A percentile compares a stretch with the other conserved stretches of the same genome.
Evolutionary conservation across 1,140 invertebrate species (phyloP).

Genomic region (Zaprionus vittiger): DNA sequence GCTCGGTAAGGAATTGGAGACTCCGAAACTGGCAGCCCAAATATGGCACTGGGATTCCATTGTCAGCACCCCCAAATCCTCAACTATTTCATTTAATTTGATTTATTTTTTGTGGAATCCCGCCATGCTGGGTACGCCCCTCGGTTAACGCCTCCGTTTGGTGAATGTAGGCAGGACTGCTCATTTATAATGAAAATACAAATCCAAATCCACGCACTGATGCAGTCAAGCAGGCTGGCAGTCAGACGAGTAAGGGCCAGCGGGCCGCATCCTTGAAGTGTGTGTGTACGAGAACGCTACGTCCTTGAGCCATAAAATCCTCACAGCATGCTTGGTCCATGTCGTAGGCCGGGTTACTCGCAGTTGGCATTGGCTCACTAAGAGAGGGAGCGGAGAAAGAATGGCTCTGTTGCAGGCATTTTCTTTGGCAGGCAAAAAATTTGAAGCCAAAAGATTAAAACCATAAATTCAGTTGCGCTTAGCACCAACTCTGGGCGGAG

Average conservation of each 20-base stretch:
- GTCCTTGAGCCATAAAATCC: slow-evolving; percentile 78
- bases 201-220: slow-evolving; percentile 61
- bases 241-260: no score
- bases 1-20: slow-evolving; percentile 23
- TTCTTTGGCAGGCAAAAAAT: slow-evolving; percentile 55
- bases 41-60: slow-evolving; percentile 59
- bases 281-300: slow-evolving; percentile 31
- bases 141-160: slow-evolving; percentile 48
- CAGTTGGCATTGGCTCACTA: slow-evolving; percentile 43
- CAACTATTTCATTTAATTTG: slow-evolving; percentile 81
- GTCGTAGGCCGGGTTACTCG: slow-evolving; percentile 41
- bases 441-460: slow-evolving; percentile 76
- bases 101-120: slow-evolving; percentile 68
- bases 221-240: slow-evolving; percentile 13
- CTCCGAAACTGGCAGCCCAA: slow-evolving; percentile 44
- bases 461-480: slow-evolving; percentile 71
- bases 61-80: slow-evolving; percentile 61
- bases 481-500: slow-evolving; percentile 32
- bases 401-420: slow-evolving; percentile 51
- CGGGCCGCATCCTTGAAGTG: slow-evolving; percentile 55
- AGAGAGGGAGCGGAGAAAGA: background rate
- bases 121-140: slow-evolving; percentile 42
- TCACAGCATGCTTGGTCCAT: slow-evolving; percentile 33
- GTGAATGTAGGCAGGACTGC: slow-evolving; percentile 33
- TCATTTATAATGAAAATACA: slow-evolving; percentile 73